Evolutionary conservation across 2,888 invertebrate species (phyloP).

Genomic region (Drosophila anomalipes): DNA sequence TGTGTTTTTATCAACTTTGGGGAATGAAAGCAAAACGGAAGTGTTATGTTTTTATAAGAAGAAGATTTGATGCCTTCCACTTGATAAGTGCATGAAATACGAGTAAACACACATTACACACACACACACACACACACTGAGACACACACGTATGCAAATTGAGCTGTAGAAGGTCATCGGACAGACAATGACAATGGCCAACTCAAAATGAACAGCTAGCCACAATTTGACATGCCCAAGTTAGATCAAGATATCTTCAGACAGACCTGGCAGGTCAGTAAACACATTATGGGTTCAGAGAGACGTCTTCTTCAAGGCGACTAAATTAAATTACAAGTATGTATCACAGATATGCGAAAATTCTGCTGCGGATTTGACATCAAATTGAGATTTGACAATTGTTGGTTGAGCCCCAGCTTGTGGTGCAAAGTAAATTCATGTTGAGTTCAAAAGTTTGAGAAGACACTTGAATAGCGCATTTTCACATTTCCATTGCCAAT

Average conservation of each 20-base stretch:
- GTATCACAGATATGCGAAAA: constrained; percentile 46
- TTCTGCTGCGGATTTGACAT: constrained; percentile 49
- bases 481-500: constrained; percentile 13
- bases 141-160: constrained; percentile 5
- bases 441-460: constrained; percentile 4
- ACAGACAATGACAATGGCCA: constrained; percentile 26
- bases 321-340: not conserved
- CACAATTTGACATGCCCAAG: not conserved
- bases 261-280: not conserved
- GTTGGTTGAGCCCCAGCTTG: constrained; percentile 9
- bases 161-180: constrained; percentile 55
- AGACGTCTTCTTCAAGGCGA: not conserved
- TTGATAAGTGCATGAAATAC: constrained; percentile 69
- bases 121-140: not conserved
- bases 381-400: constrained; percentile 68
- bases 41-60: constrained; percentile 63
- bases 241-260: not conserved
- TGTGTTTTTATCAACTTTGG: constrained; percentile 48
- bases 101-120: constrained; percentile 26
- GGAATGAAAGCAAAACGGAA: constrained; percentile 57
- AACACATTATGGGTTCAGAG: not conserved
- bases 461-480: constrained; percentile 16
- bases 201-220: not conserved
- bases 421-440: constrained; percentile 25
- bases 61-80: constrained; percentile 61